Evolutionary conservation across 1,140 invertebrate genomes (phyloP).

Genomic region (Coelopa frigida): DNA sequence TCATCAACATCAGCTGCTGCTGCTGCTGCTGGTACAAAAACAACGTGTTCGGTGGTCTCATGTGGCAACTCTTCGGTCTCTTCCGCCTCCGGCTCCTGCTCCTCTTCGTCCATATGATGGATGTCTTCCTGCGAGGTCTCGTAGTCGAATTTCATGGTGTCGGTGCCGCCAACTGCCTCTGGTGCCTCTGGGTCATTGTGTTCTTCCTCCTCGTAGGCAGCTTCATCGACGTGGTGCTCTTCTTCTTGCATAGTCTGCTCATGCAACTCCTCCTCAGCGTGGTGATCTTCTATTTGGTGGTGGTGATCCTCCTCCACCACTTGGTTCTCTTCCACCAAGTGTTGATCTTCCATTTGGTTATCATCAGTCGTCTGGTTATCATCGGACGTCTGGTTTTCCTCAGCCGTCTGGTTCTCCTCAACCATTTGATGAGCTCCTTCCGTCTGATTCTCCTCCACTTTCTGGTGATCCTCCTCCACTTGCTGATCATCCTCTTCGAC

Average conservation of each 20-base stretch:
- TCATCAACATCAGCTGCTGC: slow-evolving; percentile 4
- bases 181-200: slow-evolving; percentile 17
- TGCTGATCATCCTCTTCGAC: neutral
- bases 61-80: slow-evolving; percentile 4
- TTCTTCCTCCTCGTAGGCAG: neutral
- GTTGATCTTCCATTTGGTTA: too few species aligned
- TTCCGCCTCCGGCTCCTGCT: slow-evolving; percentile 16
- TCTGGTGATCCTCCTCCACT: neutral
- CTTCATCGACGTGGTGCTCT: neutral
- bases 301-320: neutral
- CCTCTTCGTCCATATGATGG: neutral
- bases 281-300: too few species aligned
- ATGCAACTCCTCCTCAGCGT: neutral
- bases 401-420: neutral
- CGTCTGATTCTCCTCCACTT: neutral
- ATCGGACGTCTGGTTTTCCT: neutral
- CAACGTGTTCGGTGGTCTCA: slow-evolving; percentile 16
- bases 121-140: slow-evolving; percentile 22
- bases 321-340: neutral
- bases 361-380: neutral
- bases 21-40: too few species aligned
- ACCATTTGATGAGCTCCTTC: too few species aligned
- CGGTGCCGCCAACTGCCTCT: too few species aligned
- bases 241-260: too few species aligned
- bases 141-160: slow-evolving; percentile 44